Percentiles rank a stretch among this genome's conserved stretches.
phyloP scores from a whole-genome alignment of 2,888 invertebrate species.

The Invenusta paracnida region DNA sequence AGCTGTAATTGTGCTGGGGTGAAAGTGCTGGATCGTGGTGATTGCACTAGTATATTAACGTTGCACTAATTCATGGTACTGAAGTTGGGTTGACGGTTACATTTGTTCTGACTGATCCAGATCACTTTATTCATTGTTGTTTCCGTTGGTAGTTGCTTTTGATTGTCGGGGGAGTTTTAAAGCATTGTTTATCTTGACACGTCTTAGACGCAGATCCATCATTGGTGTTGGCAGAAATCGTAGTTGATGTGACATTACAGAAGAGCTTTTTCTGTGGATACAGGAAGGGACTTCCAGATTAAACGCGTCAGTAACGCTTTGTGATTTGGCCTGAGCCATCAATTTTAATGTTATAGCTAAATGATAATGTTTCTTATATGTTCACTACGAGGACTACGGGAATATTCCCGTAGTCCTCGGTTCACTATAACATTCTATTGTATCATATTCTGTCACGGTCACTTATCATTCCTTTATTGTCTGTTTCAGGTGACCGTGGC shows the following conservation, averaged over 20 bases:
- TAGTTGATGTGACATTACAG: neutral
- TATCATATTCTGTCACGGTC: no score
- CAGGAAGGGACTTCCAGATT: neutral
- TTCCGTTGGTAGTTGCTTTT: neutral
- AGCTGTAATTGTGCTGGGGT: neutral
- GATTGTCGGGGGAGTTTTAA: neutral
- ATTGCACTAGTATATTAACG: no score
- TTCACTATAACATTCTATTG: no score
- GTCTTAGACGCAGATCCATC: no score
- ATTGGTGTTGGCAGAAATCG: neutral
- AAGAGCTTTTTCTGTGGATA: neutral
- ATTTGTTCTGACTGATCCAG: neutral
- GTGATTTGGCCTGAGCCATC: neutral
- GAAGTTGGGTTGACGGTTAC: neutral
- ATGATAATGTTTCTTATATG: no score
- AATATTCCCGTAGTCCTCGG: no score
- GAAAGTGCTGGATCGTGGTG: neutral
- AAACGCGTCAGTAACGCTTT: neutral
- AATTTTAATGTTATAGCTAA: neutral
- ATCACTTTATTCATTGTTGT: no score
- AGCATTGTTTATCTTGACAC: no score
- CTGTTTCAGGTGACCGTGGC: no score
- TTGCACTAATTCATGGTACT: no score
- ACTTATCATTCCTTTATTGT: no score
- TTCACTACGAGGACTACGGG: no score